phyloP scores from a whole-genome alignment of 2,797 vertebrate species.

The Liasis olivaceus region DNA sequence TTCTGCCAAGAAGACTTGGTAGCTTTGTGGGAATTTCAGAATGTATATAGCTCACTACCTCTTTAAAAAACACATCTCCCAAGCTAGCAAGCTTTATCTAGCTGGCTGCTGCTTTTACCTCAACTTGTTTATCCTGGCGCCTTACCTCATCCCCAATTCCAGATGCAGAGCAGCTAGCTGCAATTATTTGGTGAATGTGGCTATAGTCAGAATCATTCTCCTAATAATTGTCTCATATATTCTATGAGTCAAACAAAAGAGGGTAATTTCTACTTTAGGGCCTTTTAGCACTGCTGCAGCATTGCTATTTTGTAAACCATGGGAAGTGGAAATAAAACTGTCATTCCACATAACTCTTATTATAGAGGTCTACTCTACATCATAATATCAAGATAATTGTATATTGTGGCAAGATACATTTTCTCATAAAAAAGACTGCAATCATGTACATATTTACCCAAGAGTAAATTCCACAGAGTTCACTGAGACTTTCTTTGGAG shows the following conservation, averaged over 20 bases:
- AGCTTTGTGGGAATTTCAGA: not conserved
- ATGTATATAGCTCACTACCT: not conserved
- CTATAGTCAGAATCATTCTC: not conserved
- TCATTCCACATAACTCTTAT: not conserved
- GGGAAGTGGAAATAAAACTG: not conserved
- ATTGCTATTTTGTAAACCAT: not conserved
- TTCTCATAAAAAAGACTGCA: not conserved
- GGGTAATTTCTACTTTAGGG: not conserved
- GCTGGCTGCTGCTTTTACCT: not conserved
- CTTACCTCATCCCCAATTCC: not conserved
- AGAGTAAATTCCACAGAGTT: not conserved
- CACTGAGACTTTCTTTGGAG: not conserved
- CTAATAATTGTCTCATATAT: not conserved
- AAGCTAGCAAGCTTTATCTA: not conserved
- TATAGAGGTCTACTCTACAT: not conserved
- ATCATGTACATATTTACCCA: not conserved
- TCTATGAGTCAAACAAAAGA: not conserved
- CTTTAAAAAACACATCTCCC: not conserved
- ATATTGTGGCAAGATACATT: not conserved
- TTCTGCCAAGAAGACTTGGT: not conserved
- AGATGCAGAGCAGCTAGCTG: not conserved
- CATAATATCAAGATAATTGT: not conserved
- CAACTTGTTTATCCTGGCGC: too few relatives aligned
- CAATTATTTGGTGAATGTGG: not conserved
- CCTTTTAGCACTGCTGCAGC: not conserved